These are phyloP conservation scores for Strigamia transsilvanica DNA, from an alignment of 2,888 invertebrate species.

Conservation along the genomic window DNA sequence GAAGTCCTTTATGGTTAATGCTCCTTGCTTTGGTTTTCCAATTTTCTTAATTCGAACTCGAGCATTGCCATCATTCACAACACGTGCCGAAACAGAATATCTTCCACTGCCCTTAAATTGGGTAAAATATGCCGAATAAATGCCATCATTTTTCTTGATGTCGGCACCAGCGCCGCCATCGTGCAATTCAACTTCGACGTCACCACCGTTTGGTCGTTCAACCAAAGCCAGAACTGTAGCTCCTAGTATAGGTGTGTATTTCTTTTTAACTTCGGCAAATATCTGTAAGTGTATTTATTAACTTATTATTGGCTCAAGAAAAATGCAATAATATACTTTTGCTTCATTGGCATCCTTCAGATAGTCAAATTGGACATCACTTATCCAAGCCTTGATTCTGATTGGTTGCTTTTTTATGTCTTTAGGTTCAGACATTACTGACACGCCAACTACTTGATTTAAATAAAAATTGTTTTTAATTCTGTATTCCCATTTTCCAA, in stretches of 20 bases:
- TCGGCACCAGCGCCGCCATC: constrained; percentile 59
- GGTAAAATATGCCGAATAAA: constrained; percentile 62
- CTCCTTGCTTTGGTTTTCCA: constrained; percentile 24
- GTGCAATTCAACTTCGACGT: constrained; percentile 58
- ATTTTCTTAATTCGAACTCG: constrained; percentile 43
- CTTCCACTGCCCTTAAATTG: constrained; percentile 60
- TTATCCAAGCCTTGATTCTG: constrained; percentile 58
- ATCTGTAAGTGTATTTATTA: constrained; percentile 52
- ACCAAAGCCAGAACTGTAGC: constrained; percentile 58
- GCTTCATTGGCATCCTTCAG: constrained; percentile 57
- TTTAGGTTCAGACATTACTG: constrained; percentile 57
- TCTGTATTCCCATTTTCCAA: constrained; percentile 55
- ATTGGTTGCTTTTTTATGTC: constrained; percentile 58
- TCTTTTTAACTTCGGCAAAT: constrained; percentile 58
- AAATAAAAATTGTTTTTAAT: constrained; percentile 50
- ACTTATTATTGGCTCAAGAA: too few relatives aligned
- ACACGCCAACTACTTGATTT: constrained; percentile 55
- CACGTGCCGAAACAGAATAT: constrained; percentile 60
- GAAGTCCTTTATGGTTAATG: background rate
- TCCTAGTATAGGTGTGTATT: constrained; percentile 58
- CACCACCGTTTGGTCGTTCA: constrained; percentile 58
- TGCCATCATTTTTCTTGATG: constrained; percentile 61
- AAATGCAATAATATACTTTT: constrained; percentile 54
- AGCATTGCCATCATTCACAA: constrained; percentile 58
- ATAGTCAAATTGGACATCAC: constrained; percentile 57